A percentile compares a stretch with the other conserved stretches of the same genome.
These are phyloP conservation scores for Dynastes maya DNA, from an alignment of 2,888 invertebrate species.

Conservation along the genomic window DNA sequence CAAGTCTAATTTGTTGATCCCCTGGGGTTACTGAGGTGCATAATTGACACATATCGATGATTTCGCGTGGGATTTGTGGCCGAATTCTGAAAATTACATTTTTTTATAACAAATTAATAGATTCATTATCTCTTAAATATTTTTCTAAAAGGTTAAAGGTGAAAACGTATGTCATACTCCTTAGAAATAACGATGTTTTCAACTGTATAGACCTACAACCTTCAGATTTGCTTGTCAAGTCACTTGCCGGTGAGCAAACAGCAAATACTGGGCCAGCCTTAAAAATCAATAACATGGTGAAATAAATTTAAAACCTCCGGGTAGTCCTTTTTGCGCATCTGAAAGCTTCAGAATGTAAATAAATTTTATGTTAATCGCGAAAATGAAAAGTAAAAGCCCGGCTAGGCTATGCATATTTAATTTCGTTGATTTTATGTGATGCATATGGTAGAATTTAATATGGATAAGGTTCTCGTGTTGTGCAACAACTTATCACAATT, in stretches of 20 bases:
- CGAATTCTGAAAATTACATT: constrained; percentile 82
- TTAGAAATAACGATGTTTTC: background rate
- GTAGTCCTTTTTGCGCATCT: background rate
- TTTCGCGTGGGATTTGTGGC: constrained; percentile 93
- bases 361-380: background rate
- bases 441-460: constrained; percentile 3
- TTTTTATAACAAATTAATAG: no score
- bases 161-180: background rate
- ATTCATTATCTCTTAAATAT: no score
- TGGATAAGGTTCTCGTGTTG: constrained; percentile 23
- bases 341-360: background rate
- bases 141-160: background rate
- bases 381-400: background rate
- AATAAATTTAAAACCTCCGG: background rate
- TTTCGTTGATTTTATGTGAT: background rate
- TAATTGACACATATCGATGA: constrained; percentile 94
- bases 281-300: constrained; percentile 5
- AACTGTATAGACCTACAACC: background rate
- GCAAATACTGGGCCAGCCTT: constrained; percentile 5
- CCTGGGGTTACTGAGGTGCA: constrained; percentile 92
- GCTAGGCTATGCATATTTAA: background rate
- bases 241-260: background rate
- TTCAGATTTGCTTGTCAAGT: background rate
- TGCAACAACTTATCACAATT: constrained; percentile 28
- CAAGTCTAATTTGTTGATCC: constrained; percentile 93